Percentiles rank a stretch among this genome's conserved stretches.
These are phyloP conservation scores for Rhynchomys soricoides DNA, from an alignment of 2,113 vertebrate genomes.

Conservation along the genomic window DNA sequence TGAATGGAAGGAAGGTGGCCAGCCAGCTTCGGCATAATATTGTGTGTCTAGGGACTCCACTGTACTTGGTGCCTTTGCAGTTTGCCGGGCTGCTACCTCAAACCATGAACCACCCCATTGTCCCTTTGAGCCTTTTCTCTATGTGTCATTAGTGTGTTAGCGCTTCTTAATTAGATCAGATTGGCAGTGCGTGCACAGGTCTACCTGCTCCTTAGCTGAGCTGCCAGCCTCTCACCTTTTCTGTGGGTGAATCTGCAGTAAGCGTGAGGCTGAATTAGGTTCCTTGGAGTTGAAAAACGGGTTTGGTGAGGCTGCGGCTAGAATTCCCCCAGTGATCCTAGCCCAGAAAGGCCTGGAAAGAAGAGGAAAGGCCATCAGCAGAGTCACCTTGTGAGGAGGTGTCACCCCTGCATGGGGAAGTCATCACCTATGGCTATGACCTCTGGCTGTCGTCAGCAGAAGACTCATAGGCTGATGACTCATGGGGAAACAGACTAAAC, in stretches of 20 bases:
- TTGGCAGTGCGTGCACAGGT: background rate
- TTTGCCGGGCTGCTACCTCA: background rate
- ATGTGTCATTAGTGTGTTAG: background rate
- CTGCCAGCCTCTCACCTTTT: conserved; percentile 47
- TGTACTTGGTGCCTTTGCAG: background rate
- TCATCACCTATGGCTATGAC: background rate
- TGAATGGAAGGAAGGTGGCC: background rate
- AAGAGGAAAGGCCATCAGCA: background rate
- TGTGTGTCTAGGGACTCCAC: background rate
- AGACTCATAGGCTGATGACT: background rate
- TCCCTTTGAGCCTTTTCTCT: conserved; percentile 16
- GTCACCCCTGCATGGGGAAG: background rate
- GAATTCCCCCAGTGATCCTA: conserved; percentile 41
- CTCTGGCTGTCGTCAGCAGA: background rate
- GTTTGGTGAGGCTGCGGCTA: conserved; percentile 68
- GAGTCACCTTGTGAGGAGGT: background rate
- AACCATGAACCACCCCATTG: background rate
- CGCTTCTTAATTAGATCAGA: conserved; percentile 46
- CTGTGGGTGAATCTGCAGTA: background rate
- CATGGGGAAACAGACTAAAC: background rate
- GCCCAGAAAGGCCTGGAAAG: background rate
- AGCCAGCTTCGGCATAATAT: background rate
- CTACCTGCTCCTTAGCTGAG: conserved; percentile 18
- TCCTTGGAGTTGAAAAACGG: conserved; percentile 72
- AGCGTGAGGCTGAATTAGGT: conserved; percentile 72